Evolutionary conservation across 2,113 vertebrate species (phyloP).

Genomic region (Sander lucioperca): DNA sequence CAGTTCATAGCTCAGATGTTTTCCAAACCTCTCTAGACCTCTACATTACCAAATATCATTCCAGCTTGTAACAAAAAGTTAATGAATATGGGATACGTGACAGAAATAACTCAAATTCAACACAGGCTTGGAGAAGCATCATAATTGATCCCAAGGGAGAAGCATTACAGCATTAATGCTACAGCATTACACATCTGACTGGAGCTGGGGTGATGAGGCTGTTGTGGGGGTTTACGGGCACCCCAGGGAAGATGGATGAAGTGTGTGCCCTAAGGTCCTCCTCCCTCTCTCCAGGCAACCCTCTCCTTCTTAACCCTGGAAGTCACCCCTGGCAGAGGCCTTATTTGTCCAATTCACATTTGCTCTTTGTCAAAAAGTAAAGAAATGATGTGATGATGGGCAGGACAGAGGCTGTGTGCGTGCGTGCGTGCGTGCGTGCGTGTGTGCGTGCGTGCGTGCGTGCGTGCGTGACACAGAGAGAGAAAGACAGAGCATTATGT

Average conservation of each 20-base stretch:
- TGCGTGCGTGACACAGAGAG: no score
- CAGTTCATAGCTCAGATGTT: conserved; percentile 36
- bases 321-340: conserved; percentile 53
- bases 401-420: conserved; percentile 11
- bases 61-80: conserved; percentile 9
- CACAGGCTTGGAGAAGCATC: conserved; percentile 8
- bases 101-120: conserved; percentile 21
- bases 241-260: conserved; percentile 57
- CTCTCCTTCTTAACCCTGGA: conserved; percentile 56
- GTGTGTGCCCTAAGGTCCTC: conserved; percentile 27
- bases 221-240: conserved; percentile 12
- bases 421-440: conserved; percentile 6
- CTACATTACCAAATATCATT: conserved; percentile 35
- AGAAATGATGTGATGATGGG: conserved; percentile 29
- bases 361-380: conserved; percentile 58
- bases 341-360: conserved; percentile 69
- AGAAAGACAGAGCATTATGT: conserved; percentile 23
- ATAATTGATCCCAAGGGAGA: conserved; percentile 21
- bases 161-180: conserved; percentile 5
- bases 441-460: conserved; percentile 15
- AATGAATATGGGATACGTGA: conserved; percentile 12
- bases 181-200: background rate
- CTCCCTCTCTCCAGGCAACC: conserved; percentile 23
- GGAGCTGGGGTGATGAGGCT: conserved; percentile 15
- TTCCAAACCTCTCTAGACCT: conserved; percentile 41